Evolutionary conservation across 1,140 invertebrate species (phyloP).

Genomic region (Proales similis): DNA sequence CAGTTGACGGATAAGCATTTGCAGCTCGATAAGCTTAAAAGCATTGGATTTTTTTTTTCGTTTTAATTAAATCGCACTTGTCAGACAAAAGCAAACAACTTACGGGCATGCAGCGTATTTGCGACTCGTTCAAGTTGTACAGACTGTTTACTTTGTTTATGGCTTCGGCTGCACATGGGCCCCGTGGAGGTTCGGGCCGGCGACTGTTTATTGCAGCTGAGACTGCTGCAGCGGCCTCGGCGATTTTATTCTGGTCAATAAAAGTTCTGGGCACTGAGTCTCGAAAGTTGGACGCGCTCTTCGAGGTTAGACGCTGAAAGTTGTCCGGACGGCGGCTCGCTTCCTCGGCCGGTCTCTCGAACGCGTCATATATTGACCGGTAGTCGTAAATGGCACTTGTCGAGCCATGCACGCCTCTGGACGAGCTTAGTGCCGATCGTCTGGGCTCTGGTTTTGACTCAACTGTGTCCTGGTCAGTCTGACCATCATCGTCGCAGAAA

Average conservation of each 20-base stretch:
- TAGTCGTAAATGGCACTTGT: constrained; percentile 35
- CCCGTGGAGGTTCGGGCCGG: no score
- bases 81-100: no score
- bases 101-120: no score
- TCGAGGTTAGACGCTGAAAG: no score
- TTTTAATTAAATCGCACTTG: no score
- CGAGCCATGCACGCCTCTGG: constrained; percentile 3
- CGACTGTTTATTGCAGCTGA: no score
- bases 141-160: constrained; percentile 32
- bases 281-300: not conserved
- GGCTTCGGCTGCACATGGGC: constrained; percentile 9
- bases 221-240: constrained; percentile 16
- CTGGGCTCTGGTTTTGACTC: constrained; percentile 29
- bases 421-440: constrained; percentile 11
- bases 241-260: constrained; percentile 29
- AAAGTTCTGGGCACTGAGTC: not conserved
- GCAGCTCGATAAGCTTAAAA: constrained; percentile 20
- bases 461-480: constrained; percentile 18
- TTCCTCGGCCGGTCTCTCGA: constrained; percentile 30
- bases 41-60: no score
- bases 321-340: no score
- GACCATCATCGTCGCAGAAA: constrained; percentile 28
- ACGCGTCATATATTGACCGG: constrained; percentile 34
- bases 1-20: constrained; percentile 35
- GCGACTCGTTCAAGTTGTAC: not conserved